Conservation (phyloP, 2,113 vertebrate species). For the Xyrauchen texanus region DNA sequence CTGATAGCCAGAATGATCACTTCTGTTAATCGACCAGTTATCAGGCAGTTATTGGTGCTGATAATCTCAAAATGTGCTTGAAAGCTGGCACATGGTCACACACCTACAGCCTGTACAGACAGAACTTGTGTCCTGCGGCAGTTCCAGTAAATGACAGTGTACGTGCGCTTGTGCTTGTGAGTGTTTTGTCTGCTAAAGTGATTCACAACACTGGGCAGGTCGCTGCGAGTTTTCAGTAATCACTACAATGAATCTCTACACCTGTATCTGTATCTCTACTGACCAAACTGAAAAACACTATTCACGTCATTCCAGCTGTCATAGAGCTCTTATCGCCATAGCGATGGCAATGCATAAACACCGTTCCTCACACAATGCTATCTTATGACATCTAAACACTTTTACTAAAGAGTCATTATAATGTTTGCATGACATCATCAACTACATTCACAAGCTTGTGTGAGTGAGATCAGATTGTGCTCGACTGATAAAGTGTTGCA, state of each 20-base stretch:
- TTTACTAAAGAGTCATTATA: no score
- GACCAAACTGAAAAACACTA: neutral
- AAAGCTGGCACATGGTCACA: neutral
- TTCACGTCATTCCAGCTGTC: neutral
- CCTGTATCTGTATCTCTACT: slow-evolving; percentile 18
- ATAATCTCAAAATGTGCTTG: no score
- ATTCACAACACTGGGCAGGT: slow-evolving; percentile 47
- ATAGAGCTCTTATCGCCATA: neutral
- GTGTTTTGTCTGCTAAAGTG: slow-evolving; percentile 12
- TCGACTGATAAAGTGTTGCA: no score
- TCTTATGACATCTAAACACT: no score
- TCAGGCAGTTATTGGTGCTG: no score
- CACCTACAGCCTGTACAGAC: neutral
- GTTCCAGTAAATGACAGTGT: neutral
- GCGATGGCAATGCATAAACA: neutral
- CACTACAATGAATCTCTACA: neutral
- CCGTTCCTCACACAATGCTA: no score
- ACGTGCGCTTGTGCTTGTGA: neutral
- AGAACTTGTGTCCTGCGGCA: neutral
- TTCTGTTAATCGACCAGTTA: no score
- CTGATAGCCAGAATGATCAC: no score
- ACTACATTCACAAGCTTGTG: no score
- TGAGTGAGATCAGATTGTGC: no score
- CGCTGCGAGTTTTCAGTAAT: slow-evolving; percentile 21
- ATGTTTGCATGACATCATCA: no score